Evolutionary conservation across 2,113 vertebrate genomes (phyloP), one percentile per base, ranked within the genome.

Genomic region (Jacana jacana): DNA sequence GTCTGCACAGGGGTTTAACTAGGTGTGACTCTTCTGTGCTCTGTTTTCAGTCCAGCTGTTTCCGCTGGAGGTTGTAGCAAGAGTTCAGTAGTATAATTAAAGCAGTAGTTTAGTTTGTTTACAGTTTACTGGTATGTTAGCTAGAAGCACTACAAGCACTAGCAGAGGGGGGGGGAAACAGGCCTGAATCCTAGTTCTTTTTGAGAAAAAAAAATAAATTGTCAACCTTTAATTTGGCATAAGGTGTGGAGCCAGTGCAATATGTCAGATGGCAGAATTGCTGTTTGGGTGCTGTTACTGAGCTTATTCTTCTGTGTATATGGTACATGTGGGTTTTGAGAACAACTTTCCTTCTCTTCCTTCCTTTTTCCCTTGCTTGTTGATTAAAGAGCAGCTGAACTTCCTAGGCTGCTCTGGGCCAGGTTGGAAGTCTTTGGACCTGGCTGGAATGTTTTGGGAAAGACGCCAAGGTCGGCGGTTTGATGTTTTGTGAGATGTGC

Each of bases 281-380:
- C 58, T 52, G 5, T 33, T 4, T 0, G 3, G 9, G 35, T 70
- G 31, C 81, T 94, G 57, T 70, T 31, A 25, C 23, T 77, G 35
- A 17, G 9, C n/a, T 81, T 68, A 6, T 3, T 79, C 79, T 88
- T 81, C n/a, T 60, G n/a, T 63, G 37, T 39, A 11, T 2, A 1
- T 23, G 15, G 37, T 39, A 11, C 3, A 1, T 23, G 15, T 51
- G 27, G 14, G 35, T 83, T 66, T 77, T 39, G 35, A 76, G 16
- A 64, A 68, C 18, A 55, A 13, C 65, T 88, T 93, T 49, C 40
- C 4, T 85, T 68, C 6, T 89, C 35, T 94, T 94, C 82, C 89
- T 95, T 93, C 83, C 83, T 91, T 48, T 84, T 96, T 57, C 20
- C 4, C n/a, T 60, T 70, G 27, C 52, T 44, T 93, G 86, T 49